These are phyloP conservation scores for Hemithea aestivaria DNA, from an alignment of 2,888 invertebrate species.

Conservation along the genomic window DNA sequence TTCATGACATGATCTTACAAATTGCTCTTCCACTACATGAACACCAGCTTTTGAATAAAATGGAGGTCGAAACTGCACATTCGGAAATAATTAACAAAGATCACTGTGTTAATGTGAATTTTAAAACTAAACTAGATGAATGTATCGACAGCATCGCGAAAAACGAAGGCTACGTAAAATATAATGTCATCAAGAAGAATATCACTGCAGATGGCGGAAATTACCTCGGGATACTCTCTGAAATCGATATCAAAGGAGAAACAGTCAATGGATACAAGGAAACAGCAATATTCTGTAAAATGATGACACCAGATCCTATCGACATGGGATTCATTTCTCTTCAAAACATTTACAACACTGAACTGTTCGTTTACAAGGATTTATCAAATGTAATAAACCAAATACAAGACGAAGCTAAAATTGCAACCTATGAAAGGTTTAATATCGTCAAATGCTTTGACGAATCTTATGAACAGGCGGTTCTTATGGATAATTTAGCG, in stretches of 20 bases:
- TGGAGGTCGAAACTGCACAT: conserved; percentile 12
- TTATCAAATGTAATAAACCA: conserved; percentile 37
- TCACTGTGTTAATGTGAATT: background rate
- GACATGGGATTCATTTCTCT: conserved; percentile 29
- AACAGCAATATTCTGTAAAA: conserved; percentile 47
- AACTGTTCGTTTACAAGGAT: conserved; percentile 44
- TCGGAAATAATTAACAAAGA: conserved; percentile 6
- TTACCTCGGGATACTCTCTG: conserved; percentile 41
- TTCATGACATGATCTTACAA: too few relatives aligned
- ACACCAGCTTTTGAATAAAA: background rate
- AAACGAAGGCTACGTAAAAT: conserved; percentile 33
- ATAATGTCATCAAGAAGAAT: conserved; percentile 25
- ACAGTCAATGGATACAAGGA: conserved; percentile 38
- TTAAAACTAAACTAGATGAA: conserved; percentile 16
- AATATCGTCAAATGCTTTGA: conserved; percentile 41
- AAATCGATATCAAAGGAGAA: conserved; percentile 43
- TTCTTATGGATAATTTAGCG: conserved; percentile 49
- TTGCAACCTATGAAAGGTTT: conserved; percentile 41
- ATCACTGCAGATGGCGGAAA: conserved; percentile 44
- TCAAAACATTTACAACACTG: conserved; percentile 32
- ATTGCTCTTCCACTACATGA: too few relatives aligned
- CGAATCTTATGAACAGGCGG: conserved; percentile 34
- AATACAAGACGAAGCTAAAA: conserved; percentile 39
- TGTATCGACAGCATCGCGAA: conserved; percentile 25
- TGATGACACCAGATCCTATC: conserved; percentile 24